phyloP scores from a whole-genome alignment of 2,888 invertebrate species.

The Sthenelais limicola region DNA sequence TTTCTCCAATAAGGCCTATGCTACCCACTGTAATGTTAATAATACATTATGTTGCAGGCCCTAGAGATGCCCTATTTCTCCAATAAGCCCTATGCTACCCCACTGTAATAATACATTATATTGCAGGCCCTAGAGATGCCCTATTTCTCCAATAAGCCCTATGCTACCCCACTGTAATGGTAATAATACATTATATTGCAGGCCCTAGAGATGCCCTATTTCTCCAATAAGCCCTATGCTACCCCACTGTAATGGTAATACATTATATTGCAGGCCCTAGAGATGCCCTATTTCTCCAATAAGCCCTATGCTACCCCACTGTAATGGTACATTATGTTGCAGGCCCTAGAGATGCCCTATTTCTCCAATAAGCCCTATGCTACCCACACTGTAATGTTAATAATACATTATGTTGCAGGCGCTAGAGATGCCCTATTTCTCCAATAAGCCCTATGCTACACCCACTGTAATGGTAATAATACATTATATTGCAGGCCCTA shows the following conservation, averaged over 20 bases:
- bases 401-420: conserved; percentile 73
- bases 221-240: not conserved
- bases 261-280: not conserved
- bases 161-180: conserved; percentile 79
- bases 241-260: not conserved
- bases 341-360: too few species aligned
- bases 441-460: conserved; percentile 91
- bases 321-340: too few species aligned
- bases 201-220: not conserved
- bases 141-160: conserved; percentile 92
- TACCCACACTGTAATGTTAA: not conserved
- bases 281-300: not conserved
- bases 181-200: not conserved
- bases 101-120: not conserved
- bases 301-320: not conserved
- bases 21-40: not conserved
- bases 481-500: too few species aligned
- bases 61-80: not conserved
- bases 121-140: conserved; percentile 84
- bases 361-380: not conserved
- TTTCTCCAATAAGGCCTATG: not conserved
- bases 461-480: too few species aligned
- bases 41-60: not conserved
- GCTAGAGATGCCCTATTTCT: conserved; percentile 90
- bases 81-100: not conserved